Evolutionary conservation across 2,113 vertebrate species (phyloP).

Genomic region (Apaloderma vittatum): DNA sequence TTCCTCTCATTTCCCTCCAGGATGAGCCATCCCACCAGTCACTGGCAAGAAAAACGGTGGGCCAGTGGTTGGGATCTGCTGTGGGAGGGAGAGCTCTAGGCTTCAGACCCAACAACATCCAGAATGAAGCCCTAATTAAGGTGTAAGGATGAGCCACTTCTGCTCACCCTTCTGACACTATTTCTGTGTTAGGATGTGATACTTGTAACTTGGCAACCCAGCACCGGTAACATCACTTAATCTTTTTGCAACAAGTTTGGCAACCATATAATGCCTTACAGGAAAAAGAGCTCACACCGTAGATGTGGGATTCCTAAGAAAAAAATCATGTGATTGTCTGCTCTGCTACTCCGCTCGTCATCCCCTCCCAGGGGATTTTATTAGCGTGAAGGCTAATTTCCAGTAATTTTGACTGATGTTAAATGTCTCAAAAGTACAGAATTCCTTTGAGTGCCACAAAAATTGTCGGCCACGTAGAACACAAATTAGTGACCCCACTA

Average conservation of each 20-base stretch:
- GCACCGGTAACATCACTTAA: constrained; percentile 22
- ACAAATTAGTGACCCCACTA: background rate
- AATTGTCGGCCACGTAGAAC: background rate
- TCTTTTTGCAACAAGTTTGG: constrained; percentile 33
- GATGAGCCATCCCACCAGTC: background rate
- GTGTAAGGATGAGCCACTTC: constrained; percentile 29
- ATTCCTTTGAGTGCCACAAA: background rate
- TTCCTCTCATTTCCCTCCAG: background rate
- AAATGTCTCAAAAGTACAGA: background rate
- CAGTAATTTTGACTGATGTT: background rate
- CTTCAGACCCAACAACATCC: background rate
- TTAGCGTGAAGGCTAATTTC: background rate
- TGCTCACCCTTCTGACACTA: constrained; percentile 46
- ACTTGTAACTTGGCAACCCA: constrained; percentile 39
- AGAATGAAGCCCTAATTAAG: background rate
- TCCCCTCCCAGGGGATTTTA: background rate
- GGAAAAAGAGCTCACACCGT: constrained; percentile 7
- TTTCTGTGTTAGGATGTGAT: constrained; percentile 50
- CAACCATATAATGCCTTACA: constrained; percentile 23
- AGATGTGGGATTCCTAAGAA: background rate
- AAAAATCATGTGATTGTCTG: background rate
- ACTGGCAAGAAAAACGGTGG: background rate
- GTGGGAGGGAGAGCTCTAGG: background rate
- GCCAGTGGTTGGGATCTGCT: background rate
- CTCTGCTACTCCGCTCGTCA: background rate